These are phyloP conservation scores for Crotalus helleri DNA, from an alignment of 2,113 vertebrate species.

Conservation along the genomic window DNA sequence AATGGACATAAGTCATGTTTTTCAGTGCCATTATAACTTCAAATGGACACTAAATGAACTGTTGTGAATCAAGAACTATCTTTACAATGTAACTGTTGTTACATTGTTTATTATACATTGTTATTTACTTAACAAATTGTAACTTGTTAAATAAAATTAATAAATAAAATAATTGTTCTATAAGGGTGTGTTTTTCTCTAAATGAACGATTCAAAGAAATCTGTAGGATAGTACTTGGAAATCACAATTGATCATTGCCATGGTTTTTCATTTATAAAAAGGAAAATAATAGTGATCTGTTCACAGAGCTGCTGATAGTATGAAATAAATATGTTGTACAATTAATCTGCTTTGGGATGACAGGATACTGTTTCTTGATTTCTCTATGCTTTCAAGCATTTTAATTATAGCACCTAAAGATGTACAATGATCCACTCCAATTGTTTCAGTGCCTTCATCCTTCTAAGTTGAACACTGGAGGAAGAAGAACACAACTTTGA, in stretches of 20 bases:
- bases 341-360: background rate
- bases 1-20: too few relatives aligned
- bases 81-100: too few relatives aligned
- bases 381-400: background rate
- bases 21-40: too few relatives aligned
- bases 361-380: background rate
- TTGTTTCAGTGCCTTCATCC: background rate
- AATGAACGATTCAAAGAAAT: background rate
- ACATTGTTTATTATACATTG: too few relatives aligned
- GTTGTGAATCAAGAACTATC: too few relatives aligned
- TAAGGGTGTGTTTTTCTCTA: background rate
- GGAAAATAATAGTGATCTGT: background rate
- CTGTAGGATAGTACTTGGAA: background rate
- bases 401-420: background rate
- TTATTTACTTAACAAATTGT: too few relatives aligned
- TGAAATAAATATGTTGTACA: background rate
- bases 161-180: background rate
- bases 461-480: background rate
- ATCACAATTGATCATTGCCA: background rate
- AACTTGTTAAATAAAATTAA: too few relatives aligned
- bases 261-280: background rate
- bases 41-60: too few relatives aligned
- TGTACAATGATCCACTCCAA: background rate
- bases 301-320: background rate
- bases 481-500: background rate